Evolutionary conservation across 2,888 invertebrate genomes (phyloP), one percentile per base, ranked within the genome.

Genomic region (Oconnorella tubifera): DNA sequence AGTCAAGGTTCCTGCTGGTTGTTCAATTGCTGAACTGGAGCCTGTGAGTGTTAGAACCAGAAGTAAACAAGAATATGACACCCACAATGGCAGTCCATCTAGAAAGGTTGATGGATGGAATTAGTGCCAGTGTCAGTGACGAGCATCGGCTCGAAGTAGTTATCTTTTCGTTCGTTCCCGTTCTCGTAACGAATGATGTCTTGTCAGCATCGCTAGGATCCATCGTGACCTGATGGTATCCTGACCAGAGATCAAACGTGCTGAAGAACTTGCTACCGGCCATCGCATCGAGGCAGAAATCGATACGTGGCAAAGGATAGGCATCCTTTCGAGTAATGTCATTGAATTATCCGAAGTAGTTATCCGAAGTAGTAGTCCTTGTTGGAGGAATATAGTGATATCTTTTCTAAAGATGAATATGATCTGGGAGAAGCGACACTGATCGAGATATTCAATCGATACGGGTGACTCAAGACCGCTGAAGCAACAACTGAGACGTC

Each of bases 361-460:
- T n/a, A n/a, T n/a, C n/a, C n/a, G n/a, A n/a, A n/a, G n/a, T n/a
- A n/a, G n/a, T n/a, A n/a, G n/a, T n/a, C n/a, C n/a, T n/a, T n/a
- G n/a, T n/a, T n/a, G n/a, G n/a, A n/a, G n/a, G n/a, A n/a, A n/a
- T n/a, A n/a, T n/a, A n/a, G n/a, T n/a, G 53, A 51, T 25, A 51
- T 51, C 6, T 51, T 51, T 25, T 51, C 53, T 6, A 51, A 6
- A 19, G 53, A 23, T 4, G 14, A 6, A 56, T 56, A 10, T 27
- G 56, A 62, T 25, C 27, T 62, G 27, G 62, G 62, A 4, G 3
- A 48, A 6, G 33, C 62, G 3, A 23, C 4, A 6, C 56, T 28
- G 10, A n/a, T n/a, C n/a, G n/a, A n/a, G n/a, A n/a, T n/a, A n/a
- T n/a, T n/a, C n/a, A 3, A 62, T 62, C 14, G 56, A 56, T n/a